Evolutionary conservation across 2,797 vertebrate genomes (phyloP).

Genomic region (Paedocypris micromegethes): DNA sequence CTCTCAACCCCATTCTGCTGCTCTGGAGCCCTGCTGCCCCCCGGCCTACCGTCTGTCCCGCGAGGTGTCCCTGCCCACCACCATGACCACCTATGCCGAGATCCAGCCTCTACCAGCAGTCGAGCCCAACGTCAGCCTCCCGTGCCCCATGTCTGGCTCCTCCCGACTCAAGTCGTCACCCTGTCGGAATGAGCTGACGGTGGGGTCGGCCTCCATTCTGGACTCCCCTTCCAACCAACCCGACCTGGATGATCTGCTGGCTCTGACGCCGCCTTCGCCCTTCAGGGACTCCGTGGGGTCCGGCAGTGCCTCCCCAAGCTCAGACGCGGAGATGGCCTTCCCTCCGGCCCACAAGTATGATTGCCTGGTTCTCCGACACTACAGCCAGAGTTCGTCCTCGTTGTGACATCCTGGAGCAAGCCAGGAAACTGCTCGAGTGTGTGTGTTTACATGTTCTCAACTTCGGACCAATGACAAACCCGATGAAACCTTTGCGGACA

Average conservation of each 20-base stretch:
- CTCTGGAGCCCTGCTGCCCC: slow-evolving; percentile 55
- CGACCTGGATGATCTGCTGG: slow-evolving; percentile 89
- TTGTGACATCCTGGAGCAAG: slow-evolving; percentile 70
- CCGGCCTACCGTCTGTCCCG: slow-evolving; percentile 78
- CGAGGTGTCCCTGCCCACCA: slow-evolving; percentile 82
- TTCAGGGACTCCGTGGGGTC: slow-evolving; percentile 94
- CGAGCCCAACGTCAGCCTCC: slow-evolving; percentile 71
- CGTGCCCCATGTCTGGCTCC: slow-evolving; percentile 57
- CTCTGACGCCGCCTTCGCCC: slow-evolving; percentile 93
- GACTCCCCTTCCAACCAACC: slow-evolving; percentile 73
- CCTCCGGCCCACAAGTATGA: slow-evolving; percentile 84
- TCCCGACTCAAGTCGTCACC: slow-evolving; percentile 55
- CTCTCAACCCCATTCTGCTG: slow-evolving; percentile 52
- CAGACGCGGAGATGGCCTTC: slow-evolving; percentile 61
- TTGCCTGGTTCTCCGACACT: slow-evolving; percentile 90
- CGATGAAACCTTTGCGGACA: slow-evolving; percentile 4
- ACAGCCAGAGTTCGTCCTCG: slow-evolving; percentile 97
- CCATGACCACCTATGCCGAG: slow-evolving; percentile 89
- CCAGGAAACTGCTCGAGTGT: slow-evolving; percentile 48
- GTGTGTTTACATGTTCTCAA: slow-evolving; percentile 71
- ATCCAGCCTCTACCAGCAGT: slow-evolving; percentile 84
- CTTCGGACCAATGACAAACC: slow-evolving; percentile 40
- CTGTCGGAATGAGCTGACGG: slow-evolving; percentile 59
- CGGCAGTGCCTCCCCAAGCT: slow-evolving; percentile 80
- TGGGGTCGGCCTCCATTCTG: slow-evolving; percentile 61